Percentiles rank a stretch among this genome's conserved stretches.
These are phyloP conservation scores for Thereva nobilitata DNA, from an alignment of 2,888 invertebrate genomes.

Conservation along the genomic window DNA sequence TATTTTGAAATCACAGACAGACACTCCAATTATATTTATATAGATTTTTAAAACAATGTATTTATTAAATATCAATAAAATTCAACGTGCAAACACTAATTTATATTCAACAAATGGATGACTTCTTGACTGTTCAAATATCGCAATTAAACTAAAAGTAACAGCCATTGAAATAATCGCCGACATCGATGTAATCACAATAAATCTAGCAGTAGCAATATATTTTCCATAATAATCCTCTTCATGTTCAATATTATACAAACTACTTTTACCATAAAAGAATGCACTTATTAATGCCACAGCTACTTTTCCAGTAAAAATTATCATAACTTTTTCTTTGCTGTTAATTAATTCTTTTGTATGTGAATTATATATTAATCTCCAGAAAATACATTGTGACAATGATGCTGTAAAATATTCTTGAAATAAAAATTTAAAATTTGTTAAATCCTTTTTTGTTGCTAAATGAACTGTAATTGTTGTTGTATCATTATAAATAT, in stretches of 20 bases:
- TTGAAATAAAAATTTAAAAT: constrained; percentile 23
- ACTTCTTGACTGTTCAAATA: too few relatives aligned
- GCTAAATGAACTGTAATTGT: background rate
- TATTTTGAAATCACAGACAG: too few relatives aligned
- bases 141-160: too few relatives aligned
- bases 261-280: constrained; percentile 32
- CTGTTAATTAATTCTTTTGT: constrained; percentile 23
- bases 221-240: constrained; percentile 25
- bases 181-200: background rate
- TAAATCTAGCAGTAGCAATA: constrained; percentile 3
- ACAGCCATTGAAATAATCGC: too few relatives aligned
- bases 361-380: constrained; percentile 19
- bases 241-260: constrained; percentile 38
- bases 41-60: too few relatives aligned
- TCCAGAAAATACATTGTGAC: constrained; percentile 10
- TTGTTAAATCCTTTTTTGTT: constrained; percentile 15
- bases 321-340: constrained; percentile 34
- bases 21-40: too few relatives aligned
- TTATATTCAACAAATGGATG: too few relatives aligned
- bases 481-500: constrained; percentile 20
- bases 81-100: too few relatives aligned
- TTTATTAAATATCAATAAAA: too few relatives aligned
- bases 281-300: constrained; percentile 27
- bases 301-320: constrained; percentile 18
- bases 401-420: constrained; percentile 27